phyloP scores from a whole-genome alignment of 2,888 invertebrate species.

The Eupithecia dodoneata region DNA sequence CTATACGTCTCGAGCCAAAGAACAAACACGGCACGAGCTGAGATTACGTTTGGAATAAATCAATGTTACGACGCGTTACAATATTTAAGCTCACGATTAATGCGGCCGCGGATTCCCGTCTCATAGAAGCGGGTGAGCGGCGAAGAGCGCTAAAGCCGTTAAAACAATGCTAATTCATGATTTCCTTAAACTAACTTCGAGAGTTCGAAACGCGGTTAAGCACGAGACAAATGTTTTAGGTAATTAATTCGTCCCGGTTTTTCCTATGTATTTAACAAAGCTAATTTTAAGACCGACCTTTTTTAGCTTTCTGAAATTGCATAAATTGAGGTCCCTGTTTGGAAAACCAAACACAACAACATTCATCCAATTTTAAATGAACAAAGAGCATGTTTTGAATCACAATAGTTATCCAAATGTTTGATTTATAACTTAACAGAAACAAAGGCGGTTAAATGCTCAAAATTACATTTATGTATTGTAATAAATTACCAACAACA shows the following conservation, averaged over 20 bases:
- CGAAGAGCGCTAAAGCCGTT: conserved; percentile 35
- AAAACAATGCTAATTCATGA: conserved; percentile 39
- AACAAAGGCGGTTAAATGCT: conserved; percentile 38
- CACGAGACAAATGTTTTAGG: conserved; percentile 17
- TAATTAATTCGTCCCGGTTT: conserved; percentile 7
- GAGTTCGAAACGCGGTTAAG: conserved; percentile 19
- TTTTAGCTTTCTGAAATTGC: neutral
- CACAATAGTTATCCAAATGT: conserved; percentile 36
- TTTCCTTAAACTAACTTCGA: conserved; percentile 30
- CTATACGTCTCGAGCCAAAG: conserved; percentile 80
- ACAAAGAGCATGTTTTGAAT: conserved; percentile 31
- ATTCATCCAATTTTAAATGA: conserved; percentile 19
- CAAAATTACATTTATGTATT: conserved; percentile 36
- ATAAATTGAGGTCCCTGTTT: neutral
- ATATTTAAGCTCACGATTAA: conserved; percentile 83
- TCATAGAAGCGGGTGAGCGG: conserved; percentile 64
- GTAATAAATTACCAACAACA: conserved; percentile 41
- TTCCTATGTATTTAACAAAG: conserved; percentile 10
- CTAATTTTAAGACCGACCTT: conserved; percentile 1
- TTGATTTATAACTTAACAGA: conserved; percentile 40
- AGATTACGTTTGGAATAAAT: conserved; percentile 82
- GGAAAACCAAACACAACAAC: conserved; percentile 18
- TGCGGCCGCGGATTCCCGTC: conserved; percentile 70
- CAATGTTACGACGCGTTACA: conserved; percentile 84
- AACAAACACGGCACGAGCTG: conserved; percentile 82